These are phyloP conservation scores for Tinamus guttatus DNA, from an alignment of 2,113 vertebrate genomes.

Conservation along the genomic window DNA sequence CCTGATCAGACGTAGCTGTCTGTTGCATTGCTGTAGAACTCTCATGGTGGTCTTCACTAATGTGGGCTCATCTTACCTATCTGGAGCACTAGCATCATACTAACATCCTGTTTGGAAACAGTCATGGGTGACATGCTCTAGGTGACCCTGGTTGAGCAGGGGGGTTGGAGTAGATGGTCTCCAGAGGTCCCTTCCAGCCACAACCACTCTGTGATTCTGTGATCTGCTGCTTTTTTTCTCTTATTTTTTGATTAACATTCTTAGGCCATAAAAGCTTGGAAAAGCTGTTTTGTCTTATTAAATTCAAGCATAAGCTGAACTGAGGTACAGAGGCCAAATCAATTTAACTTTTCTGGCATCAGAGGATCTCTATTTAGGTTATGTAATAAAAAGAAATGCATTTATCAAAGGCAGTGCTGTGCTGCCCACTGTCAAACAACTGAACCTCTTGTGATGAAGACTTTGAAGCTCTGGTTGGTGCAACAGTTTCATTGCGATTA, in stretches of 20 bases:
- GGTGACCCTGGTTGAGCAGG: too few relatives aligned
- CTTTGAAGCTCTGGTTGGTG: neutral
- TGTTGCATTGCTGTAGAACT: neutral
- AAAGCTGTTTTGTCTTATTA: neutral
- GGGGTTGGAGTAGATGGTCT: too few relatives aligned
- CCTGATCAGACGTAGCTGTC: neutral
- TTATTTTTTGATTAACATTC: neutral
- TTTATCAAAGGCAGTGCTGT: neutral
- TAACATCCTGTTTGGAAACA: too few relatives aligned
- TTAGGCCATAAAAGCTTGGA: neutral
- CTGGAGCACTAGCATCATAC: neutral
- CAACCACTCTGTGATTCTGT: too few relatives aligned
- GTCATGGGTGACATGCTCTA: too few relatives aligned
- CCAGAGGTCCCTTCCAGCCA: too few relatives aligned
- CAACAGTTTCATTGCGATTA: neutral
- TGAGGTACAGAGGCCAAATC: neutral
- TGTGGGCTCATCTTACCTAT: neutral
- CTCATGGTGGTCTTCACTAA: neutral
- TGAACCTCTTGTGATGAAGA: neutral
- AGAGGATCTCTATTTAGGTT: neutral
- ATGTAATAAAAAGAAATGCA: neutral
- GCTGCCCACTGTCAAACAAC: neutral
- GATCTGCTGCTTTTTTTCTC: neutral
- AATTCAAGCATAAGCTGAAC: neutral
- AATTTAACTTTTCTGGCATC: neutral